Percentiles rank a stretch among this genome's conserved stretches.
These are phyloP conservation scores for Pangasius sanitwongsei DNA, from an alignment of 2,797 vertebrate species.

Conservation along the genomic window DNA sequence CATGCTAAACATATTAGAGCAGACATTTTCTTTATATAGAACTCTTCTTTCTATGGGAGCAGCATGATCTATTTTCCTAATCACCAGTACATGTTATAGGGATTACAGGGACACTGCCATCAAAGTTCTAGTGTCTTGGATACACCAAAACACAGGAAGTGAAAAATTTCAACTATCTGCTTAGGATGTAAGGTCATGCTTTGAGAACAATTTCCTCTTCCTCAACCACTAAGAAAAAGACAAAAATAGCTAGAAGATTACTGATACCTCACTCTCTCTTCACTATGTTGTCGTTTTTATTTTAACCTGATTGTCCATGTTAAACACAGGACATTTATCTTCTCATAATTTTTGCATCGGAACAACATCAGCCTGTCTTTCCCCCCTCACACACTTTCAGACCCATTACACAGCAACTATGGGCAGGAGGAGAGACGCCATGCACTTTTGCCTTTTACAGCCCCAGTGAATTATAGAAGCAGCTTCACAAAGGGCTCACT, in stretches of 20 bases:
- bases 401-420: background rate
- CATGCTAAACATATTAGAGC: background rate
- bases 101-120: background rate
- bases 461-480: slow-evolving; percentile 40
- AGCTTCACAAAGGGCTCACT: slow-evolving; percentile 38
- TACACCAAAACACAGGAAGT: slow-evolving; percentile 34
- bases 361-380: slow-evolving; percentile 14
- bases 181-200: slow-evolving; percentile 19
- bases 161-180: slow-evolving; percentile 23
- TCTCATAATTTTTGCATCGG: background rate
- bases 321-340: background rate
- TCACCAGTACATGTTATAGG: background rate
- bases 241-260: background rate
- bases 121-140: background rate
- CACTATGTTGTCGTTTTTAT: background rate
- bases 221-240: background rate
- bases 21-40: background rate
- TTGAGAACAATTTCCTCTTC: slow-evolving; percentile 32
- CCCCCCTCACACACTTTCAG: slow-evolving; percentile 10
- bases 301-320: background rate
- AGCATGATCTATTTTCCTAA: background rate
- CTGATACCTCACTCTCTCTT: background rate
- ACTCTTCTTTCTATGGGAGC: background rate
- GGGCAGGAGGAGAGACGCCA: slow-evolving; percentile 18
- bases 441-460: slow-evolving; percentile 29